phyloP scores from a whole-genome alignment of 2,797 vertebrate species.

The Darevskia mixta region DNA sequence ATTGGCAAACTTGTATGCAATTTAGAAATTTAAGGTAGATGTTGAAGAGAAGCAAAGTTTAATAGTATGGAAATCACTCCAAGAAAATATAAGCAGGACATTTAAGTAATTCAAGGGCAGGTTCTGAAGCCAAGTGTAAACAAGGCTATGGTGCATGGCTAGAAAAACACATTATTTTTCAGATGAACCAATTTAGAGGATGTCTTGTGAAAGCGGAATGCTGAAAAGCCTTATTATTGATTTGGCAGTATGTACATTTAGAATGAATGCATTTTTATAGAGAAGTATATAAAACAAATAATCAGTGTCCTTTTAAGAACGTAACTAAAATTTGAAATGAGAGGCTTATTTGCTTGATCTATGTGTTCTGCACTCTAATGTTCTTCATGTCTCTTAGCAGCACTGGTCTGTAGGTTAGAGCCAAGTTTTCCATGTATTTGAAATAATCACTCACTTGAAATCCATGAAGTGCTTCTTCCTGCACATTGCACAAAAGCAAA shows the following conservation, averaged over 20 bases:
- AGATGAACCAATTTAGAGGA: constrained; percentile 41
- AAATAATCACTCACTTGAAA: constrained; percentile 89
- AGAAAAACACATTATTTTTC: constrained; percentile 49
- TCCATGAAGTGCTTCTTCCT: constrained; percentile 92
- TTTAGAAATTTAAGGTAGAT: constrained; percentile 18
- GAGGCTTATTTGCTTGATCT: constrained; percentile 43
- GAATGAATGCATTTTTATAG: constrained; percentile 30
- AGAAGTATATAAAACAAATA: constrained; percentile 33
- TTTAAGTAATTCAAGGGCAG: constrained; percentile 10
- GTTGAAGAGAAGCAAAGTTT: constrained; percentile 20
- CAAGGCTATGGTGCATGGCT: constrained; percentile 26
- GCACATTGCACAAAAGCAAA: constrained; percentile 55
- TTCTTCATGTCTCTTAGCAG: constrained; percentile 89
- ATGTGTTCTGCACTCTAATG: constrained; percentile 69
- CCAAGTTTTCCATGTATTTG: constrained; percentile 90
- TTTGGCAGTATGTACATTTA: constrained; percentile 56
- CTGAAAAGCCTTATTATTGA: constrained; percentile 45
- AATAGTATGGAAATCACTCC: constrained; percentile 5
- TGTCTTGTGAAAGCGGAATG: constrained; percentile 46
- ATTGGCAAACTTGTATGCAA: constrained; percentile 24
- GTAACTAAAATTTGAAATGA: constrained; percentile 50
- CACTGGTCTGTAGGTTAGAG: constrained; percentile 84
- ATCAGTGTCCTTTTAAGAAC: constrained; percentile 48
- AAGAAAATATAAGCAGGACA: constrained; percentile 40
- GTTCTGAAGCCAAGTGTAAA: constrained; percentile 48